Evolutionary conservation across 2,888 invertebrate species (phyloP).

Genomic region (Synergus laeviventris): DNA sequence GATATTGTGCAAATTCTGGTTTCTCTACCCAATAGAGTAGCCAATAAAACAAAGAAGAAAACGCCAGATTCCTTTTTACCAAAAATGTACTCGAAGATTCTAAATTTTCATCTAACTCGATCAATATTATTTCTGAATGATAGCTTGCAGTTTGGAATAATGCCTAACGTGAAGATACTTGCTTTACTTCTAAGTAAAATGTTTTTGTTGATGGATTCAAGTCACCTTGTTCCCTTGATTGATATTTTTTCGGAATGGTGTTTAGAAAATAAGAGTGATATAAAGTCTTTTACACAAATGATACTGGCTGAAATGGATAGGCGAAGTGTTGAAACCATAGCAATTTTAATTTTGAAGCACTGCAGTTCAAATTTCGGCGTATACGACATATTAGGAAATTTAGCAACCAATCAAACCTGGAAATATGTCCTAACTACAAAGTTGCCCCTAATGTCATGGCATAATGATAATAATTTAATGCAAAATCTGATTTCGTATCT

Average conservation of each 20-base stretch:
- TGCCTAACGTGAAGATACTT: conserved; percentile 76
- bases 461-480: conserved; percentile 77
- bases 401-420: conserved; percentile 77
- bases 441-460: conserved; percentile 79
- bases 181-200: conserved; percentile 81
- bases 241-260: conserved; percentile 79
- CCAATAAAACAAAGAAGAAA: conserved; percentile 81
- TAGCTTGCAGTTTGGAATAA: conserved; percentile 69
- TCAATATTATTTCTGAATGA: conserved; percentile 80
- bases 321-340: conserved; percentile 79
- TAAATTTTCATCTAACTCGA: conserved; percentile 81
- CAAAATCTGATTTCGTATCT: conserved; percentile 82
- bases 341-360: conserved; percentile 79
- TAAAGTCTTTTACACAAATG: conserved; percentile 71
- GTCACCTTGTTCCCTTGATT: conserved; percentile 78
- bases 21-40: conserved; percentile 84
- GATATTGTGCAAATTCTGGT: conserved; percentile 80
- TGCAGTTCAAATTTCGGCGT: conserved; percentile 72
- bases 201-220: conserved; percentile 78
- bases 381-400: conserved; percentile 77
- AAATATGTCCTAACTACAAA: conserved; percentile 81
- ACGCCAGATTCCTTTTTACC: conserved; percentile 80
- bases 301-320: conserved; percentile 79
- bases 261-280: conserved; percentile 50
- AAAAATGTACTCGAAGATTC: conserved; percentile 78